phyloP scores from a whole-genome alignment of 2,888 invertebrate species.

The Ophioninae sp. region DNA sequence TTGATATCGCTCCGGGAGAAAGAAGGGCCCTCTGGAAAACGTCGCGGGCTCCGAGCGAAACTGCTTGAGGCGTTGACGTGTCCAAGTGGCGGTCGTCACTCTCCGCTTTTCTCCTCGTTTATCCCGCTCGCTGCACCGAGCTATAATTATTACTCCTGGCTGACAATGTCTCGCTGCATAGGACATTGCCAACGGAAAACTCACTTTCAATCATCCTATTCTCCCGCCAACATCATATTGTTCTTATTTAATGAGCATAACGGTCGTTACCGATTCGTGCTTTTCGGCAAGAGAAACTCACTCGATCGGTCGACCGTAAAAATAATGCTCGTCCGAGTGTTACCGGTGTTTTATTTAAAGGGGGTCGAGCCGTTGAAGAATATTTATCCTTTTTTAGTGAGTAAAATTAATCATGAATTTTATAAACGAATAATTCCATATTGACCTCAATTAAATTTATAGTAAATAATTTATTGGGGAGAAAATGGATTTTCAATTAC shows the following conservation, averaged over 20 bases:
- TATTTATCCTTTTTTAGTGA: too few relatives aligned
- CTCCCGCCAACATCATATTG: conserved; percentile 35
- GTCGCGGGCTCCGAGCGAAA: conserved; percentile 22
- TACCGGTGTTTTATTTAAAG: too few relatives aligned
- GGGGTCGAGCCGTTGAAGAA: too few relatives aligned
- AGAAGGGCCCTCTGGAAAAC: conserved; percentile 10
- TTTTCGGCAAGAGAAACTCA: neutral
- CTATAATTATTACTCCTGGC: conserved; percentile 36
- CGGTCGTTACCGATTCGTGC: conserved; percentile 23
- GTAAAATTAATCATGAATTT: too few relatives aligned
- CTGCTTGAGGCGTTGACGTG: conserved; percentile 34
- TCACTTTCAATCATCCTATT: conserved; percentile 42
- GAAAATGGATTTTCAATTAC: too few relatives aligned
- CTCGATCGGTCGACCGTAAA: conserved; percentile 20
- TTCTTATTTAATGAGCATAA: conserved; percentile 57
- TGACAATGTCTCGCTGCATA: conserved; percentile 32
- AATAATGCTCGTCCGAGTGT: conserved; percentile 36
- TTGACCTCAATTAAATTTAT: too few relatives aligned
- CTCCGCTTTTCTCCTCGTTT: conserved; percentile 14
- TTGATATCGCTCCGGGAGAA: conserved; percentile 12
- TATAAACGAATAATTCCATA: too few relatives aligned
- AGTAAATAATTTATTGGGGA: too few relatives aligned
- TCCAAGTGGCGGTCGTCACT: conserved; percentile 5
- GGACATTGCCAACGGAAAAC: conserved; percentile 40
- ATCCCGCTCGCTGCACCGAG: conserved; percentile 22